Evolutionary conservation across 2,888 invertebrate genomes (phyloP).

Genomic region (Herminia tarsipennalis): DNA sequence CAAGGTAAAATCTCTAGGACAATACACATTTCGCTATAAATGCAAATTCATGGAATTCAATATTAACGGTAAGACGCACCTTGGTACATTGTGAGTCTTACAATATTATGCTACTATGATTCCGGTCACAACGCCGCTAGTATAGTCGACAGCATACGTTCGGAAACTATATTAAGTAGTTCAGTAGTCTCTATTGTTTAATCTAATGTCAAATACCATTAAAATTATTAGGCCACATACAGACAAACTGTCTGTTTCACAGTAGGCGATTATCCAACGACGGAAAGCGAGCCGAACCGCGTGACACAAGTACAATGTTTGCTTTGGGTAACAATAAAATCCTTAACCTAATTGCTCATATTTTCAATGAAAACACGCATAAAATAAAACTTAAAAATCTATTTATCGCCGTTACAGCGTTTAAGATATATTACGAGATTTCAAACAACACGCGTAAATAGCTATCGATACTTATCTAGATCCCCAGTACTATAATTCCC

Average conservation of each 20-base stretch:
- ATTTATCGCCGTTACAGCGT: conserved; percentile 67
- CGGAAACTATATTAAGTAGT: conserved; percentile 40
- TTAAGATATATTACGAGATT: conserved; percentile 84
- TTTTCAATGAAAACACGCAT: conserved; percentile 79
- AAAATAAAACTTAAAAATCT: conserved; percentile 71
- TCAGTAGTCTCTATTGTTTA: conserved; percentile 40
- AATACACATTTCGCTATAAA: conserved; percentile 84
- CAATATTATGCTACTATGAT: conserved; percentile 81
- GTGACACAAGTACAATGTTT: conserved; percentile 65
- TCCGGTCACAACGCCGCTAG: conserved; percentile 53
- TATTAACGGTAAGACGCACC: conserved; percentile 73
- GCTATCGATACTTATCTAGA: conserved; percentile 70
- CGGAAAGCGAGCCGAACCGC: conserved; percentile 42
- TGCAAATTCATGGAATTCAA: conserved; percentile 86
- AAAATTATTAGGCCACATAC: conserved; percentile 30
- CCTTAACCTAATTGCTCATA: conserved; percentile 76
- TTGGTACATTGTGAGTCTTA: conserved; percentile 62
- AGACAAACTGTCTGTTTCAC: conserved; percentile 15
- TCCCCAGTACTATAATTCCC: conserved; percentile 74
- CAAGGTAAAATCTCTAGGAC: conserved; percentile 84
- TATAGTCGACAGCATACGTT: conserved; percentile 21
- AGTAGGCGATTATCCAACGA: conserved; percentile 23
- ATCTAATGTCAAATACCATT: conserved; percentile 38
- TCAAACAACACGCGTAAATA: conserved; percentile 80
- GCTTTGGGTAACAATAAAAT: conserved; percentile 81